phyloP scores from a whole-genome alignment of 1,140 invertebrate genomes.

The Wiebesia pumilae region DNA sequence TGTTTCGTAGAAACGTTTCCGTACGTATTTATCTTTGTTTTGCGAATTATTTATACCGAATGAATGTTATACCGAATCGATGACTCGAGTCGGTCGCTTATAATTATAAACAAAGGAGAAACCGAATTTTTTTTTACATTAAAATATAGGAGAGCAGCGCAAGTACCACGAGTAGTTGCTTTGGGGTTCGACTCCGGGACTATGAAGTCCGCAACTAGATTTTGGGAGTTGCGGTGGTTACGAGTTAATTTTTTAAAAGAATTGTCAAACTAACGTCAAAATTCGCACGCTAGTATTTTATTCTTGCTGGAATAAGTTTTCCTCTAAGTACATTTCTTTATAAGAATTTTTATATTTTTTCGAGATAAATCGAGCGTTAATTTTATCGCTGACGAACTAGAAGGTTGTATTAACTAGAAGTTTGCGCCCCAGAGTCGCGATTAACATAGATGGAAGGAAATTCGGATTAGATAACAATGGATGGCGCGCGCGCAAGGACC shows the following conservation, averaged over 20 bases:
- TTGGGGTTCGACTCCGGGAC: too few relatives aligned
- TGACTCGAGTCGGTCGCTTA: neutral
- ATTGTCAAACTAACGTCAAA: neutral
- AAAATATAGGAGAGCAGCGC: neutral
- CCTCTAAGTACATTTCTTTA: neutral
- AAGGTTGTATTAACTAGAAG: neutral
- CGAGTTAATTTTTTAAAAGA: neutral
- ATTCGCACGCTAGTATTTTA: neutral
- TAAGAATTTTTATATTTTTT: neutral
- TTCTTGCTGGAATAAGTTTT: conserved; percentile 4
- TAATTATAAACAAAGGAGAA: neutral
- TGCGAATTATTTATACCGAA: neutral
- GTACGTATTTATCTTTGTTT: conserved; percentile 15
- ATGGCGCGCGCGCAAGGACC: too few relatives aligned
- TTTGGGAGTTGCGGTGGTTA: neutral
- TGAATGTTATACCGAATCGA: neutral
- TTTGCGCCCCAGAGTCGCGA: neutral
- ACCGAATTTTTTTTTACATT: conserved; percentile 3
- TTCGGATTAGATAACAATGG: neutral
- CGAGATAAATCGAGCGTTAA: neutral
- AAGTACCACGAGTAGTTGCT: neutral
- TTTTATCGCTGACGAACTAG: neutral
- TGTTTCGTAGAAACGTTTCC: conserved; percentile 14
- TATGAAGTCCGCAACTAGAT: neutral
- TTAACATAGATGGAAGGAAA: neutral